phyloP scores from a whole-genome alignment of 1,140 invertebrate species.

The Euschistus heros region DNA sequence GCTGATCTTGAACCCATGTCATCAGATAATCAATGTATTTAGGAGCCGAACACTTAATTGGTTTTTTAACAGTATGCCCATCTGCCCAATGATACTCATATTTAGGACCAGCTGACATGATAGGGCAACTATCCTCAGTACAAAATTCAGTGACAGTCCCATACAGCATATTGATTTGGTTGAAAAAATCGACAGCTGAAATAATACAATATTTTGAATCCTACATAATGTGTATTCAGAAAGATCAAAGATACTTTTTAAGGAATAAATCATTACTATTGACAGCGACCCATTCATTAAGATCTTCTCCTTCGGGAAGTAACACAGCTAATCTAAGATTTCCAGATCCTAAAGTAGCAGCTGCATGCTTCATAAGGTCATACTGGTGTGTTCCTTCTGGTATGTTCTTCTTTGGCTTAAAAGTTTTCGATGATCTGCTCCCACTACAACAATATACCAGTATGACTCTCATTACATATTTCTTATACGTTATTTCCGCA shows the following conservation, averaged over 20 bases:
- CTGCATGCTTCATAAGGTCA: constrained; percentile 99
- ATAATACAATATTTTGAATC: constrained; percentile 30
- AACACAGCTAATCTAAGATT: constrained; percentile 92
- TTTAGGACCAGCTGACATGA: constrained; percentile 96
- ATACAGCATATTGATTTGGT: constrained; percentile 99
- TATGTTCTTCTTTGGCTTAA: constrained; percentile 98
- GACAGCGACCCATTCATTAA: constrained; percentile 99
- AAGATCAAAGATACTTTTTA: neutral
- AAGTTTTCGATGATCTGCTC: constrained; percentile 87
- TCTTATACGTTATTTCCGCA: too few relatives aligned
- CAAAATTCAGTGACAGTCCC: constrained; percentile 99
- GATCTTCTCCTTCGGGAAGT: constrained; percentile 96
- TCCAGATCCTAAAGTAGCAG: constrained; percentile 93
- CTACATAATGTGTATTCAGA: neutral
- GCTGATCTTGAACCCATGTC: constrained; percentile 99
- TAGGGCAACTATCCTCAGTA: constrained; percentile 92
- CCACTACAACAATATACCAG: constrained; percentile 43
- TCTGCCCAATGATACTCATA: constrained; percentile 99
- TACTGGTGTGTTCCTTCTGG: constrained; percentile 98
- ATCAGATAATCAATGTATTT: constrained; percentile 99
- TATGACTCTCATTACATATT: too few relatives aligned
- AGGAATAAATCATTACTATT: constrained; percentile 64
- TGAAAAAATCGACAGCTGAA: constrained; percentile 96
- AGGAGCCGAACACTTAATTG: constrained; percentile 97
- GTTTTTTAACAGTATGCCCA: constrained; percentile 95